These are phyloP conservation scores for Gopherus evgoodei DNA, from an alignment of 2,113 vertebrate genomes.

Conservation along the genomic window DNA sequence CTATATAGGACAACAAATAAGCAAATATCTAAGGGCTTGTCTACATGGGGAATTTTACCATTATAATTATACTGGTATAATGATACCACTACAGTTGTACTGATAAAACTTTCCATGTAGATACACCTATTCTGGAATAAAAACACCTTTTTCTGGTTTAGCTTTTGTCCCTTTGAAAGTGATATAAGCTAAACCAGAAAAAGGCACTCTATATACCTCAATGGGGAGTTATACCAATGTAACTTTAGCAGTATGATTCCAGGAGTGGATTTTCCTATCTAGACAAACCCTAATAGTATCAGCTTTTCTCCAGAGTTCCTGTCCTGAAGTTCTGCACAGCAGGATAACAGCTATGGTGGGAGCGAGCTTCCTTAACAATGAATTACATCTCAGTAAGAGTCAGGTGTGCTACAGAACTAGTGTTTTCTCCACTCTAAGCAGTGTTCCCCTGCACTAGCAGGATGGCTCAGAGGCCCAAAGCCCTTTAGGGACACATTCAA, in stretches of 20 bases:
- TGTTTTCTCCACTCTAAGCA: not conserved
- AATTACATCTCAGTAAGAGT: not conserved
- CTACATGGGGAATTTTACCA: not conserved
- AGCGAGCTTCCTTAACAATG: not conserved
- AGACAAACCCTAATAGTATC: conserved; percentile 12
- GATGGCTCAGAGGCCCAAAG: not conserved
- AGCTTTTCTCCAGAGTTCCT: not conserved
- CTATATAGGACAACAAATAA: not conserved
- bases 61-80: not conserved
- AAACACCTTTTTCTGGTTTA: not conserved
- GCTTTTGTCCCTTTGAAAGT: not conserved
- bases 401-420: not conserved
- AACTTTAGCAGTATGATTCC: conserved; percentile 17
- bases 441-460: not conserved
- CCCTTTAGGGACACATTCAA: not conserved
- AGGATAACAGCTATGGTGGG: not conserved
- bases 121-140: not conserved
- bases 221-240: not conserved
- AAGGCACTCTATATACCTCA: not conserved
- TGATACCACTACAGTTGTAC: not conserved
- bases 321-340: not conserved
- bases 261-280: conserved; percentile 22
- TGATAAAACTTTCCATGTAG: not conserved
- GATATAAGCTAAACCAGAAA: not conserved
- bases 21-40: not conserved